Conservation (phyloP, 2,113 vertebrate species). For the Azemiops feae region DNA sequence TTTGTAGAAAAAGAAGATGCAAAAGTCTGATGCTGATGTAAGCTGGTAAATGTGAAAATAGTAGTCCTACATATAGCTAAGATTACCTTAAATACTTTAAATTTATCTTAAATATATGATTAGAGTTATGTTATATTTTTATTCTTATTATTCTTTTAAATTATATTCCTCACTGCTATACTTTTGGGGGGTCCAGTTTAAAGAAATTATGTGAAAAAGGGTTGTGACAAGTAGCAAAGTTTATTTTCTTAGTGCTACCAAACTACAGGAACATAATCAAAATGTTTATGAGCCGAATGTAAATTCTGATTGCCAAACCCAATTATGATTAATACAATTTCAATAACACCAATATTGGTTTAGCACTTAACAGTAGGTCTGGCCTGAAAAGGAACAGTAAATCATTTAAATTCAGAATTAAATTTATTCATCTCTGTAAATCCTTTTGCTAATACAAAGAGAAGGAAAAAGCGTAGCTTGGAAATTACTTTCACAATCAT, state of each 20-base stretch:
- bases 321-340: not conserved
- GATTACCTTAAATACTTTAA: not conserved
- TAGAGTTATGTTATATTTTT: not conserved
- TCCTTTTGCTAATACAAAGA: not conserved
- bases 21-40: not conserved
- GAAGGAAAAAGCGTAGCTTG: not conserved
- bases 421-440: fast-evolving
- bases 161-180: not conserved
- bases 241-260: not conserved
- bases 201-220: not conserved
- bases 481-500: not conserved
- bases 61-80: not conserved
- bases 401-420: not conserved
- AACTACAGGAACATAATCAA: not conserved
- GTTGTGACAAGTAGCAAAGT: not conserved
- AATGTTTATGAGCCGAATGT: not conserved
- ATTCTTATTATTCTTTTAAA: not conserved
- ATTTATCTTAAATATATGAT: not conserved
- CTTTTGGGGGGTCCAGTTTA: not conserved
- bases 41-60: not conserved
- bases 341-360: not conserved
- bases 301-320: not conserved
- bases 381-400: not conserved
- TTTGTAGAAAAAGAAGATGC: not conserved
- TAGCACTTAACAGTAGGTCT: not conserved